phyloP scores from a whole-genome alignment of 2,113 vertebrate species.

The Petromus typicus region DNA sequence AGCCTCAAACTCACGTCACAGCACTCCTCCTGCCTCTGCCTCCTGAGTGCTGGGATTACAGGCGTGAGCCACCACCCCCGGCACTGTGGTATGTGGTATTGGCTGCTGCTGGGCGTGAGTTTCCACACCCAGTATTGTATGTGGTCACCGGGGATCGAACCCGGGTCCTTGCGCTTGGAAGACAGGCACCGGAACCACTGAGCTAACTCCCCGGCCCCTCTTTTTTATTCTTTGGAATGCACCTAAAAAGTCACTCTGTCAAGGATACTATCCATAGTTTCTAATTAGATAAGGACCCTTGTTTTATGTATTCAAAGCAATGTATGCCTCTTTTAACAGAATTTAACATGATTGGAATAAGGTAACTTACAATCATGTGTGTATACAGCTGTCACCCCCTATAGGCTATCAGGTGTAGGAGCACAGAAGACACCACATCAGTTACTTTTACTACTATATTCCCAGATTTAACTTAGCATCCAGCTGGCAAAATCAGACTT shows the following conservation, averaged over 20 bases:
- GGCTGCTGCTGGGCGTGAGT: too few species aligned
- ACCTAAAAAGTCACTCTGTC: conserved; percentile 4
- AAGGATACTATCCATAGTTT: conserved; percentile 29
- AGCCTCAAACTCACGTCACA: too few species aligned
- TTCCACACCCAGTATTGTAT: too few species aligned
- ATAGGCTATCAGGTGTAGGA: not conserved
- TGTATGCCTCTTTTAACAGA: conserved; percentile 23
- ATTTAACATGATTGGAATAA: conserved; percentile 32
- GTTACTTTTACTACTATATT: conserved; percentile 27
- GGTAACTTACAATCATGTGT: not conserved
- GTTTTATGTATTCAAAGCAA: not conserved
- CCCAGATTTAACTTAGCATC: not conserved
- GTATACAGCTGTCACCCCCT: not conserved
- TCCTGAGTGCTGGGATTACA: too few species aligned
- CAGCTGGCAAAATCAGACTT: not conserved
- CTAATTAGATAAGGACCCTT: not conserved
- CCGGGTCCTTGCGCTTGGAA: too few species aligned
- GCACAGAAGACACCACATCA: conserved; percentile 15
- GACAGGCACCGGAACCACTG: too few species aligned
- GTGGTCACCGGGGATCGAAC: too few species aligned
- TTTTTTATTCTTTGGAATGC: not conserved
- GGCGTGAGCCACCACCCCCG: too few species aligned
- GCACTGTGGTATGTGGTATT: too few species aligned
- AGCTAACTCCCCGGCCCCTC: too few species aligned
- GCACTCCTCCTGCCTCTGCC: too few species aligned